Base-by-base conservation (phyloP, 1,140 invertebrate genomes). In the Drosophila melanica region DNA sequence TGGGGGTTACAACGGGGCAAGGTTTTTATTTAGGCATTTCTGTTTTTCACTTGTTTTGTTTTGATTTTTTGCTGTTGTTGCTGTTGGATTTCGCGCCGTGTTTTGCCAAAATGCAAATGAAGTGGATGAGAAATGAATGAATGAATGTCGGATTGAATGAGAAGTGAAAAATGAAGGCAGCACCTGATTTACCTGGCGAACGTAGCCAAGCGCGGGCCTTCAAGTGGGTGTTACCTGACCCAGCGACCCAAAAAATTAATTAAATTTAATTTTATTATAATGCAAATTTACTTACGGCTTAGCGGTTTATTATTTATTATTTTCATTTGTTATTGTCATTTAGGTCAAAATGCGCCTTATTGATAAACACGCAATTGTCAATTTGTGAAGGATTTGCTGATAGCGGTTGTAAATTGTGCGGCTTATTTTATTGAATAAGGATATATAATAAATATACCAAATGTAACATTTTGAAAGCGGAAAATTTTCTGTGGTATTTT, bases 161-260 rank as follows among this genome's bases (percentile, higher is more conserved):
- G 75, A 75, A 87, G 73, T 87, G 82, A 86, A 76, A 87, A 82
- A 87, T 82, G 75, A 82, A 87, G 67, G 62, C 64, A 68, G 57
- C 82, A 81, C 82, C 75, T 78, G 75, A 86, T 50, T 86, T 75
- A 69, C 48, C 69, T 71, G 55, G 33, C 48, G 23, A 23, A 48
- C 37, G 23, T 39, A 57, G 41, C 16, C n/a, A 14, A 60, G 45
- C n/a, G 41, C 53, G 27, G 42, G 42, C 23, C n/a, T 27, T 30
- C 44, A 37, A 37, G 39, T 41, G 47, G 6, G 30, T 39, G 12
- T 8, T 20, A 48, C 37, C 73, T 87, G 79, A 89, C 84, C 66
- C 54, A 82, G 69, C 84, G 73, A 87, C 84, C 79, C 72, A 72
- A 30, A 87, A 87, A 85, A 81, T 87, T 89, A 87, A 87, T 87